Percentiles rank a stretch among this genome's conserved stretches.
Evolutionary conservation across 2,113 vertebrate species (phyloP).

Genomic region (Paramormyrops kingsleyae): DNA sequence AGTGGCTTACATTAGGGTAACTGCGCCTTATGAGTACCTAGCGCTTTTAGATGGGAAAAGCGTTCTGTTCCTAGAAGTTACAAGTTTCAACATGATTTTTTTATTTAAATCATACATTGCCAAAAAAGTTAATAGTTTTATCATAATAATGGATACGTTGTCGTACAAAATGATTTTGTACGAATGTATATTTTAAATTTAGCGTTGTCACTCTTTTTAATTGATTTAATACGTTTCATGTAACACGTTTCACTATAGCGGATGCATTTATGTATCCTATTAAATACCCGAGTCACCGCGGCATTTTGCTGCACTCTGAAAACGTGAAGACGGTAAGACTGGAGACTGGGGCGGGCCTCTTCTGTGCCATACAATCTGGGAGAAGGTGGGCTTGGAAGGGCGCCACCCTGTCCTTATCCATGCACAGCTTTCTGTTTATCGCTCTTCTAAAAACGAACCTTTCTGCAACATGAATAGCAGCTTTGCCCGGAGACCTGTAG

Average conservation of each 20-base stretch:
- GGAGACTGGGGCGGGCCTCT: background rate
- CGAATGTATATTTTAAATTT: background rate
- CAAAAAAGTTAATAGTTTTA: background rate
- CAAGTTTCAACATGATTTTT: background rate
- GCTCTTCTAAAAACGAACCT: conserved; percentile 50
- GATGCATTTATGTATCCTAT: background rate
- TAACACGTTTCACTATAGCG: background rate
- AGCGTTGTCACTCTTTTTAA: background rate
- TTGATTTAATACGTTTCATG: background rate
- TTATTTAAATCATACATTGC: background rate
- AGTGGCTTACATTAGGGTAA: background rate
- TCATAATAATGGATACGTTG: background rate
- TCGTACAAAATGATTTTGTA: background rate
- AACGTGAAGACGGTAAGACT: background rate
- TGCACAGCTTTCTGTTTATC: conserved; percentile 41
- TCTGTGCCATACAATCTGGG: background rate
- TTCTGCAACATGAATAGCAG: conserved; percentile 53
- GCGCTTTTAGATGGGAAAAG: background rate
- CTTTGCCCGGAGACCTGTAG: conserved; percentile 17
- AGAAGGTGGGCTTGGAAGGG: conserved; percentile 10
- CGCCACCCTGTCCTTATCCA: background rate
- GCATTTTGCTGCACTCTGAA: background rate
- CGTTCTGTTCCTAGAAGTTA: background rate
- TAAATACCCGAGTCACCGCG: background rate
- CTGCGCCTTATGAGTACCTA: background rate